Base-by-base conservation (phyloP, 1,140 invertebrate genomes). In the Polypedilum vanderplanki region DNA sequence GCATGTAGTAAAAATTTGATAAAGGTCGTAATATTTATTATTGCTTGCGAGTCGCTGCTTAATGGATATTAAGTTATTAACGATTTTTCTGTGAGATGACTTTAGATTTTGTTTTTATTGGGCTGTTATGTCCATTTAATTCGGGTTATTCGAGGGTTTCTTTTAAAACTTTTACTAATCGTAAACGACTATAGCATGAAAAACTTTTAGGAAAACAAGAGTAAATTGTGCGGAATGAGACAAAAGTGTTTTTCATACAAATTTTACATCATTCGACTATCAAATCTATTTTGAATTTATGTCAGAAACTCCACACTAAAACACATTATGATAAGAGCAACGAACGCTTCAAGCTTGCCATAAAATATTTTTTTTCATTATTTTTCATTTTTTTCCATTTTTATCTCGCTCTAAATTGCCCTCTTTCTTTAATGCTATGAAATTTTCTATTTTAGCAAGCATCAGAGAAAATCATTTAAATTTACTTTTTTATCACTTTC, bases 21-120 rank as follows among this genome's bases (percentile, higher is more conserved):
- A 57, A 57, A 57, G 46, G 46, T 57, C 46, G 46, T 57, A 57
- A 57, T 57, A 57, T 57, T 57, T 57, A 57, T n/a, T 57, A 57
- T 57, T n/a, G 8, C 24, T 33, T 33, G 24, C 24, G 24, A 33
- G 24, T 33, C 24, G 24, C 24, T 33, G 24, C 24, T 33, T 33
- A 33, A 33, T 33, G 24, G 24, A 33, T 33, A 33, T 33, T 33
- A 33, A 33, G 24, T 33, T 33, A 33, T 33, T 33, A 33, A 33
- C 24, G 24, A 5, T 1, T 33, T 33, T 33, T 33, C 24, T 33
- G 24, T 33, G 24, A 33, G 24, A 33, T 33, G 24, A 33, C 24
- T 33, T 33, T 33, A 5, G 24, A 33, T 33, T 33, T 33, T 33
- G 24, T 33, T 33, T 33, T 33, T 33, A 33, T 33, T 33, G 24